phyloP scores from a whole-genome alignment of 2,888 invertebrate genomes.

The Xestia rhomboidea region DNA sequence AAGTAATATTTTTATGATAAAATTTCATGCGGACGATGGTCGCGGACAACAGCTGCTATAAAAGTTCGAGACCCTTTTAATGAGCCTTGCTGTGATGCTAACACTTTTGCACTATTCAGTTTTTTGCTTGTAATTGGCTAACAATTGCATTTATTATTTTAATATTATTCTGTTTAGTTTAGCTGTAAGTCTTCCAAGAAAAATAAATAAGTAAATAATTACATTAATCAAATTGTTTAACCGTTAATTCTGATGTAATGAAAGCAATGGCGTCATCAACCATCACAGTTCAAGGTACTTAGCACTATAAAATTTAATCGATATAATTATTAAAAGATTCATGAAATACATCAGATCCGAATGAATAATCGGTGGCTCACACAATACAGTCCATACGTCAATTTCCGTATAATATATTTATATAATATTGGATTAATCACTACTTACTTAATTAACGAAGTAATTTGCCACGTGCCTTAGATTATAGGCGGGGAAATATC shows the following conservation, averaged over 20 bases:
- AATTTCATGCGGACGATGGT: no score
- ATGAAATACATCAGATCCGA: not conserved
- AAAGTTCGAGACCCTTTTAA: no score
- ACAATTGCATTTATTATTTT: not conserved
- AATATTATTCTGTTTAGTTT: not conserved
- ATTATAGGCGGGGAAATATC: slow-evolving; percentile 31
- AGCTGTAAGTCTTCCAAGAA: not conserved
- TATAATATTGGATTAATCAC: not conserved
- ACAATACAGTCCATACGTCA: not conserved
- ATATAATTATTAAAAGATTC: not conserved
- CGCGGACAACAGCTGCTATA: no score
- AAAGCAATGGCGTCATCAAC: not conserved
- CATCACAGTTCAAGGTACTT: slow-evolving; percentile 12
- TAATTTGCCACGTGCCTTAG: slow-evolving; percentile 40
- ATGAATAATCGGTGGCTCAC: no score
- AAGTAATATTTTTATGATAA: no score
- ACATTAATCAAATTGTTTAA: not conserved
- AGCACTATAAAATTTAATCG: slow-evolving; percentile 6
- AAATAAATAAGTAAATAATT: not conserved
- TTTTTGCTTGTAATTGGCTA: not conserved
- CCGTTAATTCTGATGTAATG: no score
- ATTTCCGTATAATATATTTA: not conserved
- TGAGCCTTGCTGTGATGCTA: not conserved
- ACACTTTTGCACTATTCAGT: not conserved
- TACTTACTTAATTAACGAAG: slow-evolving; percentile 3